These are phyloP conservation scores for Microchirus variegatus DNA, from an alignment of 2,797 vertebrate species.

Conservation along the genomic window DNA sequence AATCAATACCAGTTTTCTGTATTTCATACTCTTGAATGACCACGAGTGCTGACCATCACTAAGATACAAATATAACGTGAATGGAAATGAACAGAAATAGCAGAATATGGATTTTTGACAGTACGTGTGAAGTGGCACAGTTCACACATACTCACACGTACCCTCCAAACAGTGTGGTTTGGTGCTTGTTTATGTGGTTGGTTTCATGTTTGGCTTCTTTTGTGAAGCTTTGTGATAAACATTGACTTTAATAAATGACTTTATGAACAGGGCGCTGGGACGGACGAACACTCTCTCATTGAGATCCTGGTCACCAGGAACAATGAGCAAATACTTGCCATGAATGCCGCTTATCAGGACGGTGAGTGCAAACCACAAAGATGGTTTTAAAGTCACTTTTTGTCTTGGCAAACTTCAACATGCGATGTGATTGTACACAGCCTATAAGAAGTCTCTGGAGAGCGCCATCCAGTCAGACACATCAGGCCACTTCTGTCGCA, in stretches of 20 bases:
- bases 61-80: too few relatives aligned
- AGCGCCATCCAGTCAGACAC: slow-evolving; percentile 92
- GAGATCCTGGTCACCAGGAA: slow-evolving; percentile 93
- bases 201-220: too few relatives aligned
- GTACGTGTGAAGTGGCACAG: too few relatives aligned
- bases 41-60: too few relatives aligned
- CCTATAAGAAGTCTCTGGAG: slow-evolving; percentile 89
- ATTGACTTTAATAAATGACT: background rate
- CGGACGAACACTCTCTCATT: slow-evolving; percentile 91
- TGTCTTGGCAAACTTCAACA: background rate
- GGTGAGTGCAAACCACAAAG: slow-evolving; percentile 74
- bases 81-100: too few relatives aligned
- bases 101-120: too few relatives aligned
- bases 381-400: background rate
- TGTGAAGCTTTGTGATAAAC: too few relatives aligned
- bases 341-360: slow-evolving; percentile 87
- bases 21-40: background rate
- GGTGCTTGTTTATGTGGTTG: background rate
- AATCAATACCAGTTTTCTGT: too few relatives aligned
- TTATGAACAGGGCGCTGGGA: slow-evolving; percentile 91
- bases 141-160: too few relatives aligned
- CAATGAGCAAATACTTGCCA: slow-evolving; percentile 89
- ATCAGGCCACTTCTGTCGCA: slow-evolving; percentile 91
- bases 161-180: background rate
- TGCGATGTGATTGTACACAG: slow-evolving; percentile 63